Evolutionary conservation across 2,113 vertebrate genomes (phyloP), one percentile per base, ranked within the genome.

Genomic region (Porphyrio hochstetteri): DNA sequence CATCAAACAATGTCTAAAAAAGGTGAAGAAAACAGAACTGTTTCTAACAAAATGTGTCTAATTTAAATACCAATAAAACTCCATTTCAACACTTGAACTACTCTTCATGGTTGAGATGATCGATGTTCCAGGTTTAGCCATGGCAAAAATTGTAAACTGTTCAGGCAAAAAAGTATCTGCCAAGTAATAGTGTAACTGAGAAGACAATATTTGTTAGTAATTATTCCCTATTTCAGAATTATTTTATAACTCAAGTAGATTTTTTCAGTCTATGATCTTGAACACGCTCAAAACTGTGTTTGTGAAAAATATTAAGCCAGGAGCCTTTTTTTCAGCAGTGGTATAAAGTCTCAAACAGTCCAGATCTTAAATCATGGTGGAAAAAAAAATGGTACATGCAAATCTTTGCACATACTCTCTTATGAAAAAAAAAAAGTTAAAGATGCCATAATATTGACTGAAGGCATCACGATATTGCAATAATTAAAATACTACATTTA

Each of bases 1-100:
- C 99, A 98, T 99, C 99, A 98, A 99, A 99, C 59, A 99, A 95
- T 42, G 86, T 98, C 97, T 99, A 92, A 55, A 13, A n/a, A 82
- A 93, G 93, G 83, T 0, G 5, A 82, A 79, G 86, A 92, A 79
- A 67, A 75, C 24, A 44, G 27, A 52, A 68, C 53, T 35, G 42
- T 63, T 91, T 76, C 74, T 63, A 71, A 71, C 11, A 92, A 68
- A 78, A 29, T 11, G 9, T 55, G 61, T 72, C 65, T 19, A 40
- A 53, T 77, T 78, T 65, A 82, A 84, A 9, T 28, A 67, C 55
- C 1, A 11, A 57, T n/a, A 81, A 74, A 70, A 60, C 14, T 60
- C 3, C 5, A 77, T 33, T 87, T 85, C 16, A 83, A 55, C 9
- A 28, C 14, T 80, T 74, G 63, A 70, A 59, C 23, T 35, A 27